These are phyloP conservation scores for Macquaria ambigua DNA, from an alignment of 2,113 vertebrate genomes.

Conservation along the genomic window DNA sequence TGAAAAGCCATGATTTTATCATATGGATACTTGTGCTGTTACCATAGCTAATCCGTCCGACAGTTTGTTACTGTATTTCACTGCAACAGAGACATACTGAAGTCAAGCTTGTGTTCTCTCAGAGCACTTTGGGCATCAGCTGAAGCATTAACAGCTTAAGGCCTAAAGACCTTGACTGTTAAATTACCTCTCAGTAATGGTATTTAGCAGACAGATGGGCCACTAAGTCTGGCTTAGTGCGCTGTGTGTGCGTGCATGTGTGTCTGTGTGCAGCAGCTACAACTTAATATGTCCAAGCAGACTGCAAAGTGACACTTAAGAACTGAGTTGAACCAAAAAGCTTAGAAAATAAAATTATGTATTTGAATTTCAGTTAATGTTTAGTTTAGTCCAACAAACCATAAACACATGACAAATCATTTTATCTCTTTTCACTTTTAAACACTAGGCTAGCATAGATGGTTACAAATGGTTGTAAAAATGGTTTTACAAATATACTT, in stretches of 20 bases:
- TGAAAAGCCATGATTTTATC: slow-evolving; percentile 6
- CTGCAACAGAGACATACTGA: slow-evolving; percentile 19
- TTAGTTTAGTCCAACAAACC: neutral
- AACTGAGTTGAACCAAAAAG: neutral
- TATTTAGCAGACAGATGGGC: slow-evolving; percentile 69
- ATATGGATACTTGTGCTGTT: slow-evolving; percentile 5
- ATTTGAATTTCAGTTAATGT: neutral
- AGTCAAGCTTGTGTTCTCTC: slow-evolving; percentile 29
- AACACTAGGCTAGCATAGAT: neutral
- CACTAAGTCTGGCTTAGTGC: slow-evolving; percentile 52
- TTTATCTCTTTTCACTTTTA: neutral
- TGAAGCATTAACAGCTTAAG: slow-evolving; percentile 72
- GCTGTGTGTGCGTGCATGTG: slow-evolving; percentile 10
- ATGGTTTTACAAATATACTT: too few relatives aligned
- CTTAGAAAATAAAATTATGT: neutral
- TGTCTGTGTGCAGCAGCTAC: neutral
- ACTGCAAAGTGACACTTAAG: slow-evolving; percentile 8
- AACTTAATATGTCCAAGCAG: slow-evolving; percentile 21
- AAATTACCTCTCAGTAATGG: slow-evolving; percentile 71
- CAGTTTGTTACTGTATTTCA: slow-evolving; percentile 19
- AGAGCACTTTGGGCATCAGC: slow-evolving; percentile 48
- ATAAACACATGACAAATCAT: neutral
- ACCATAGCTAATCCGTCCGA: slow-evolving; percentile 20
- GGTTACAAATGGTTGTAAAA: too few relatives aligned
- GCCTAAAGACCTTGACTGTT: slow-evolving; percentile 67